Conservation (phyloP, 2,113 vertebrate genomes). For the Guaruba guarouba region DNA sequence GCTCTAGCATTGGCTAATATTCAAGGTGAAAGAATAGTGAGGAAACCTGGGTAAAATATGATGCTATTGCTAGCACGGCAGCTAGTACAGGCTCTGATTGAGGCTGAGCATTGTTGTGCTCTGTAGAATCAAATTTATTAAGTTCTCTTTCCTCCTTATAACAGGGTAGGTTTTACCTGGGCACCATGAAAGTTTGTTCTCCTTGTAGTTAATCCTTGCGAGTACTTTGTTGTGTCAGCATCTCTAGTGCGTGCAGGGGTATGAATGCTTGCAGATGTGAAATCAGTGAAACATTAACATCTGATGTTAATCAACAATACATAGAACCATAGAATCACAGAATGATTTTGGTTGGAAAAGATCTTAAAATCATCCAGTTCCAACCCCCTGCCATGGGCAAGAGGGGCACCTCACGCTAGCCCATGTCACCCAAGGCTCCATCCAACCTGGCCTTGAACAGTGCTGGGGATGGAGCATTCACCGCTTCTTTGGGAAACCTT, state of each 20-base stretch:
- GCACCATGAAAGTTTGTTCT: neutral
- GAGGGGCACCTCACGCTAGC: neutral
- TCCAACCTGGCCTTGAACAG: neutral
- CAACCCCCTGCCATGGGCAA: neutral
- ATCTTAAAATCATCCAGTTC: neutral
- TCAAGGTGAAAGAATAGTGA: neutral
- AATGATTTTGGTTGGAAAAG: neutral
- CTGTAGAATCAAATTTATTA: neutral
- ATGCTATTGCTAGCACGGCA: neutral
- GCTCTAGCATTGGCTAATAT: neutral
- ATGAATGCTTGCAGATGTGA: neutral
- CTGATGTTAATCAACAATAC: neutral
- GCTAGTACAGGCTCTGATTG: neutral
- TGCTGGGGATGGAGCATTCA: neutral
- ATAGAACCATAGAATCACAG: neutral
- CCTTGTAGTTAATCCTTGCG: neutral
- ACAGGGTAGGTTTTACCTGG: neutral
- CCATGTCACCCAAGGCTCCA: neutral
- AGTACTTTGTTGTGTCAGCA: neutral
- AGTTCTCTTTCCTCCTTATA: neutral
- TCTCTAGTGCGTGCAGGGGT: accelerated
- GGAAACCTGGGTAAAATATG: neutral
- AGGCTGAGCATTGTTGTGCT: neutral
- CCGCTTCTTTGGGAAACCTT: neutral
- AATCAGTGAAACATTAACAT: neutral